phyloP scores from a whole-genome alignment of 2,888 invertebrate genomes.

The Coleophora flavipennella region DNA sequence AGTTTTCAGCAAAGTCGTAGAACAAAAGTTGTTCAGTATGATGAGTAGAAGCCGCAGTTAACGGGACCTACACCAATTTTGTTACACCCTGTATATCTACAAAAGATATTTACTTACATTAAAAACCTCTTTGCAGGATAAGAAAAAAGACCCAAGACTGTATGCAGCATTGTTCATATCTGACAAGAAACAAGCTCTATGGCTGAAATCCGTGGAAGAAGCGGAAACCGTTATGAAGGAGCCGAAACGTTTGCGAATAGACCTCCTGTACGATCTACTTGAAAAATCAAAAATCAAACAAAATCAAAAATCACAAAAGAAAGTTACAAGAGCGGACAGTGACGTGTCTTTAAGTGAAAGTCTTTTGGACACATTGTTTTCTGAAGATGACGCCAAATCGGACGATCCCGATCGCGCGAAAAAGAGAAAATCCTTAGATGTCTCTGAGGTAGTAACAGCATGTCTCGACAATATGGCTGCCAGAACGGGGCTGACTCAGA shows the following conservation, averaged over 20 bases:
- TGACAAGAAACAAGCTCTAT: constrained; percentile 70
- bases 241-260: constrained; percentile 70
- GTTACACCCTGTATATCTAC: too few species aligned
- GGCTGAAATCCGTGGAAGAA: constrained; percentile 84
- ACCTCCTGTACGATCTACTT: constrained; percentile 58
- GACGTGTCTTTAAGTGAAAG: constrained; percentile 63
- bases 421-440: constrained; percentile 50
- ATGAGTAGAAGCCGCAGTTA: too few species aligned
- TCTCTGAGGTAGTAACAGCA: constrained; percentile 62
- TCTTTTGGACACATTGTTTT: constrained; percentile 59
- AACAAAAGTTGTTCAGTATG: too few species aligned
- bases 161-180: constrained; percentile 68
- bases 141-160: constrained; percentile 67
- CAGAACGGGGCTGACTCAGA: constrained; percentile 61
- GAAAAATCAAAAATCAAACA: constrained; percentile 33
- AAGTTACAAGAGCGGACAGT: constrained; percentile 50
- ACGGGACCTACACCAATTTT: too few species aligned
- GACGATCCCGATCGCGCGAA: constrained; percentile 39
- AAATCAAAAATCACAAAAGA: constrained; percentile 29
- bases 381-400: constrained; percentile 45
- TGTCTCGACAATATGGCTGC: constrained; percentile 66
- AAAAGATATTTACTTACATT: constrained; percentile 11
- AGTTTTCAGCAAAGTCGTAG: too few species aligned
- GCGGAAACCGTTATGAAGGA: constrained; percentile 76
- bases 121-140: constrained; percentile 43